Evolutionary conservation across 2,797 vertebrate genomes (phyloP).

Genomic region (Phrynocephalus vlangalii): DNA sequence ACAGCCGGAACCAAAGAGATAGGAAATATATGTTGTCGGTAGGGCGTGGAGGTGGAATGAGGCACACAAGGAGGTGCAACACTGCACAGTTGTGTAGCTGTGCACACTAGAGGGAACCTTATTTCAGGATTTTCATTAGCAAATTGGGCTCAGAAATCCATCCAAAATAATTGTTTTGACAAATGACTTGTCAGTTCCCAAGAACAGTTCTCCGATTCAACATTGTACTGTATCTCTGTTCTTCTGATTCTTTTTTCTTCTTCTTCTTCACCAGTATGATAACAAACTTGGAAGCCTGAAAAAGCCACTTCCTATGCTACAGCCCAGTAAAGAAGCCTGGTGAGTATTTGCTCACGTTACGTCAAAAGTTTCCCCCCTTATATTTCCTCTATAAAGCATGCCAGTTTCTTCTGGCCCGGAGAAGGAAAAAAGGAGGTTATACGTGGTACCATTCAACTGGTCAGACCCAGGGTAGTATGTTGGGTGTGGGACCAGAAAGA

Average conservation of each 20-base stretch:
- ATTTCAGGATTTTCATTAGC: too few species aligned
- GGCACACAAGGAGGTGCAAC: too few species aligned
- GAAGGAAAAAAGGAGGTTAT: background rate
- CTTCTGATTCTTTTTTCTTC: background rate
- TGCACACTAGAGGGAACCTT: too few species aligned
- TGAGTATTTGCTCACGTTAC: constrained; percentile 64
- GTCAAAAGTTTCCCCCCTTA: background rate
- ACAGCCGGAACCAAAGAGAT: too few species aligned
- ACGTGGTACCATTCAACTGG: too few species aligned
- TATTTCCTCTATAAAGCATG: background rate
- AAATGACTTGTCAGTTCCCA: too few species aligned
- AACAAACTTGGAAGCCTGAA: constrained; percentile 83
- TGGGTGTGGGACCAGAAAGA: background rate
- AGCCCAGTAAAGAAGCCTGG: constrained; percentile 95
- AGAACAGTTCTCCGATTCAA: too few species aligned
- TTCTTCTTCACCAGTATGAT: constrained; percentile 67
- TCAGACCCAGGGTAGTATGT: background rate
- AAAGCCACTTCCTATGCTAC: constrained; percentile 83
- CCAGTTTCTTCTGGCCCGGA: background rate
- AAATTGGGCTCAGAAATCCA: too few species aligned
- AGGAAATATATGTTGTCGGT: too few species aligned
- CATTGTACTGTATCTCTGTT: background rate
- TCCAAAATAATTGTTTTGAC: too few species aligned
- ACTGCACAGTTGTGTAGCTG: too few species aligned
- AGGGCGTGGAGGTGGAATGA: too few species aligned